Evolutionary conservation across 2,113 vertebrate genomes (phyloP).

Genomic region (Pteropus alecto): DNA sequence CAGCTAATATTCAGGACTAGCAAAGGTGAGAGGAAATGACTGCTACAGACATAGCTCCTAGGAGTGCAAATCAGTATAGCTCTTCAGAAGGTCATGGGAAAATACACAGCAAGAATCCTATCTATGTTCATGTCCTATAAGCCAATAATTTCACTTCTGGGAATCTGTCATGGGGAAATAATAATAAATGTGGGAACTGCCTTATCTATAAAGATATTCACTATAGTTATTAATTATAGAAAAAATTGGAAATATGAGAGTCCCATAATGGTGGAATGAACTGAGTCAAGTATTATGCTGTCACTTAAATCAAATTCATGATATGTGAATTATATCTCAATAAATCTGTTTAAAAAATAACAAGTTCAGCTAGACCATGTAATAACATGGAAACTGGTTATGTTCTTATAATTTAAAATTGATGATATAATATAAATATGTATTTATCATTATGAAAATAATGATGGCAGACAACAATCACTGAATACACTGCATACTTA

Average conservation of each 20-base stretch:
- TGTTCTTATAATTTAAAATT: neutral
- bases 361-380: neutral
- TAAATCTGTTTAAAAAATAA: neutral
- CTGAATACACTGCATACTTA: neutral
- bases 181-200: neutral
- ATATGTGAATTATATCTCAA: neutral
- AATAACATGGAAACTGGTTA: neutral
- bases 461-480: neutral
- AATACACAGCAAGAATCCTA: neutral
- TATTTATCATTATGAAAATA: slow-evolving; percentile 13
- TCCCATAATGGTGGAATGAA: neutral
- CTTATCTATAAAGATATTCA: slow-evolving; percentile 24
- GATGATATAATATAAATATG: neutral
- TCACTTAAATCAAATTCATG: neutral
- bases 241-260: neutral
- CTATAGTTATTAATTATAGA: neutral
- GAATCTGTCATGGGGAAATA: slow-evolving; percentile 13
- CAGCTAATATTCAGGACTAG: neutral
- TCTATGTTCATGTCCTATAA: neutral
- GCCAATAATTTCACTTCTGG: slow-evolving; percentile 21
- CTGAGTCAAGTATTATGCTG: neutral
- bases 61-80: neutral
- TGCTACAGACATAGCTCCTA: neutral
- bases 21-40: neutral
- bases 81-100: neutral